phyloP scores from a whole-genome alignment of 2,113 vertebrate species.

The Brachypteracias leptosomus region DNA sequence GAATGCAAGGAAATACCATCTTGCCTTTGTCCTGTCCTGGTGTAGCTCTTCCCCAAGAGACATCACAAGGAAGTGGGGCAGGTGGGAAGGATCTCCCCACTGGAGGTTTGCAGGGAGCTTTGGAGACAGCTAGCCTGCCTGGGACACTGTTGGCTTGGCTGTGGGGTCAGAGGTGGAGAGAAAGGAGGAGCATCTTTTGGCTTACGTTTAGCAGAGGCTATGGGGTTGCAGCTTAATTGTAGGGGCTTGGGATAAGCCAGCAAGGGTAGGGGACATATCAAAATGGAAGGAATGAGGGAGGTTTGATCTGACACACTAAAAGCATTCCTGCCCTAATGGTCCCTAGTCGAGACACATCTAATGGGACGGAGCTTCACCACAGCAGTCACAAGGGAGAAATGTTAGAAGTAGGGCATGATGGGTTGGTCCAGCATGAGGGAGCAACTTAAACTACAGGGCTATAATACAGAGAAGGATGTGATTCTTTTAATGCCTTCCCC shows the following conservation, averaged over 20 bases:
- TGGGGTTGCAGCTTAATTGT: background rate
- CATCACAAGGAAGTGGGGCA: background rate
- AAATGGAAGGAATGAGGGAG: background rate
- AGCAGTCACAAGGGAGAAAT: background rate
- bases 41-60: background rate
- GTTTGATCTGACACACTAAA: background rate
- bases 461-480: conserved; percentile 40
- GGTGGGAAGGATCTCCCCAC: background rate
- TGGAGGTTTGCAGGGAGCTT: background rate
- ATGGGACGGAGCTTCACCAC: background rate
- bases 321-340: background rate
- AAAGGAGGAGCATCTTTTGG: background rate
- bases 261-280: background rate
- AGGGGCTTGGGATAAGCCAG: background rate
- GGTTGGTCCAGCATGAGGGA: background rate
- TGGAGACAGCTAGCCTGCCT: background rate
- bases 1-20: background rate
- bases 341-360: background rate
- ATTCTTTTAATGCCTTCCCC: conserved; percentile 32
- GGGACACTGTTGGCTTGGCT: background rate
- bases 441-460: background rate
- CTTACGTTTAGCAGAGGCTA: background rate
- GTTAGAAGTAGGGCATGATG: background rate
- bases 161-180: background rate
- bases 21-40: background rate